These are phyloP conservation scores for Mobula hypostoma DNA, from an alignment of 2,113 vertebrate genomes.

Conservation along the genomic window DNA sequence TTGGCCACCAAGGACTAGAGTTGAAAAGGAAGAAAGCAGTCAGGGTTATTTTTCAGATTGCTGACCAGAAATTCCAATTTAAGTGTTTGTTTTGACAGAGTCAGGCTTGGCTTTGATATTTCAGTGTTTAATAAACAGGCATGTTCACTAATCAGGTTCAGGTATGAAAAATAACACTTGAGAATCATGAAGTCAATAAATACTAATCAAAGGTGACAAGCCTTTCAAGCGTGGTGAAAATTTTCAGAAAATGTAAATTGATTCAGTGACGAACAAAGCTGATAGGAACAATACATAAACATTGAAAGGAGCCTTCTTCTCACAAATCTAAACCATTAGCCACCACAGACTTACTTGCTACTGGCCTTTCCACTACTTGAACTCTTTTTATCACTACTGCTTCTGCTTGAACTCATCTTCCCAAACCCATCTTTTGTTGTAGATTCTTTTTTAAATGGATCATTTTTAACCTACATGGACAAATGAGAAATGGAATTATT, in stretches of 20 bases:
- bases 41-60: not conserved
- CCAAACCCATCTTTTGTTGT: conserved; percentile 84
- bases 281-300: not conserved
- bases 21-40: not conserved
- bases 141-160: not conserved
- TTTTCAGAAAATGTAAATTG: not conserved
- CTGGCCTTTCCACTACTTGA: conserved; percentile 63
- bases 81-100: not conserved
- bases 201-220: not conserved
- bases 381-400: conserved; percentile 71
- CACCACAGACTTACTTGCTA: conserved; percentile 55
- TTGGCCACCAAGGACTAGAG: not conserved
- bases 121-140: not conserved
- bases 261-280: not conserved
- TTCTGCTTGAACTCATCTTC: conserved; percentile 69
- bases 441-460: conserved; percentile 91
- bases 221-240: not conserved
- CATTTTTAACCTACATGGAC: conserved; percentile 78
- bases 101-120: not conserved
- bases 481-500: conserved; percentile 2
- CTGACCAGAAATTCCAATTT: not conserved
- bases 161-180: not conserved
- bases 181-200: not conserved
- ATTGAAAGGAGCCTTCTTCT: not conserved
- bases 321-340: not conserved